Percentiles rank a stretch among this genome's conserved stretches.
These are phyloP conservation scores for Notothenia rossii DNA, from an alignment of 2,113 vertebrate genomes.

Conservation along the genomic window DNA sequence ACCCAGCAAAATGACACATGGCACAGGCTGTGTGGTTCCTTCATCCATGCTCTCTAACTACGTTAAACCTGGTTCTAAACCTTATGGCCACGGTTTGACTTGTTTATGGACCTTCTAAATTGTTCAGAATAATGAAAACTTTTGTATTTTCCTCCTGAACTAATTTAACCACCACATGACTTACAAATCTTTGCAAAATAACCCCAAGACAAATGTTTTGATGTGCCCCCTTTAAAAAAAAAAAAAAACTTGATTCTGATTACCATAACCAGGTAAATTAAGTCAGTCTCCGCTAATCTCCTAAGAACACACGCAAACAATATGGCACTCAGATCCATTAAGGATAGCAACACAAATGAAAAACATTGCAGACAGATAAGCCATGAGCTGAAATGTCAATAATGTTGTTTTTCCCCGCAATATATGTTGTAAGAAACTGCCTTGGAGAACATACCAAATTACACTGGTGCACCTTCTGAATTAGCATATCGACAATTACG, in stretches of 20 bases:
- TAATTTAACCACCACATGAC: not conserved
- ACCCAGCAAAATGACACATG: slow-evolving; percentile 68
- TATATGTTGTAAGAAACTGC: not conserved
- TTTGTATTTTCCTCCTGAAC: slow-evolving; percentile 4
- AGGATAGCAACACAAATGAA: not conserved
- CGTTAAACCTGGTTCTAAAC: slow-evolving; percentile 14
- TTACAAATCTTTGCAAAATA: not conserved
- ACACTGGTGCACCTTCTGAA: not conserved
- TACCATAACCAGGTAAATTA: not conserved
- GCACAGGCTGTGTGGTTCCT: slow-evolving; percentile 35
- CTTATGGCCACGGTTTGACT: not conserved
- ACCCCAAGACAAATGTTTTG: not conserved
- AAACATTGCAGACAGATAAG: not conserved
- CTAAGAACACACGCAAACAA: not conserved
- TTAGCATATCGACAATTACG: not conserved
- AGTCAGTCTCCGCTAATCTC: not conserved
- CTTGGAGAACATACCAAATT: not conserved
- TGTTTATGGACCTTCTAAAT: slow-evolving; percentile 16
- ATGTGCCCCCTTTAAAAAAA: too few relatives aligned
- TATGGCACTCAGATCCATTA: not conserved
- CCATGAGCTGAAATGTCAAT: not conserved
- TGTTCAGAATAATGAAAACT: not conserved
- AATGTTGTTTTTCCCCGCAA: not conserved
- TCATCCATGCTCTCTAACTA: slow-evolving; percentile 10
- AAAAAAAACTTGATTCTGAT: not conserved